Percentiles rank a stretch among this genome's conserved stretches.
Conservation (phyloP, 2,888 invertebrate genomes). For the Caenorhabditis japonica region DNA sequence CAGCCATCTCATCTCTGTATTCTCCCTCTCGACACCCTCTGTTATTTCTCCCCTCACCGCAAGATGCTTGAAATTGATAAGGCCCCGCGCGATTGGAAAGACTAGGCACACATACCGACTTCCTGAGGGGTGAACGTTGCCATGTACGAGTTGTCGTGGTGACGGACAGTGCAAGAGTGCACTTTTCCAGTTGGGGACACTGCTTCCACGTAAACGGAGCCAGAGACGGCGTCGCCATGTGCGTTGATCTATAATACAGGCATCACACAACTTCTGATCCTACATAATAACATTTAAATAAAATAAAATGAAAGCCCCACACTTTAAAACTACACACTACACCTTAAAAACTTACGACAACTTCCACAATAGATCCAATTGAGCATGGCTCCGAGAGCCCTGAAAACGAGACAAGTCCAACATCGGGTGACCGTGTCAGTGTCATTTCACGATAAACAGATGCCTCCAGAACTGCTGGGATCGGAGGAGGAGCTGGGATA, state of each 20-base stretch:
- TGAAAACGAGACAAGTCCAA: conserved; percentile 80
- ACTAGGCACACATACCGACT: conserved; percentile 82
- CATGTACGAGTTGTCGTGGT: conserved; percentile 87
- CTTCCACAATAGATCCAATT: conserved; percentile 93
- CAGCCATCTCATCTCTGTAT: no score
- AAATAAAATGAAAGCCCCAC: not conserved
- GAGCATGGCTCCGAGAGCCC: conserved; percentile 93
- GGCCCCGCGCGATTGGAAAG: not conserved
- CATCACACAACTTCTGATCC: no score
- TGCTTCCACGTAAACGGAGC: conserved; percentile 90
- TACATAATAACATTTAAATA: not conserved
- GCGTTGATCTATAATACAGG: conserved; percentile 81
- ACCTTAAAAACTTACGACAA: conserved; percentile 84
- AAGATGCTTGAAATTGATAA: conserved; percentile 38
- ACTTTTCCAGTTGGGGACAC: conserved; percentile 90
- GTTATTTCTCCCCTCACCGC: conserved; percentile 23
- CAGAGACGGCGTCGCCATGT: conserved; percentile 82
- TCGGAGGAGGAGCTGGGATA: conserved; percentile 47
- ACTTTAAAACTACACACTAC: no score
- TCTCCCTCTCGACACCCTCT: no score
- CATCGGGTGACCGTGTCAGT: conserved; percentile 51
- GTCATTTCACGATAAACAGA: conserved; percentile 59
- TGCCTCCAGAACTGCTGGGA: conserved; percentile 56
- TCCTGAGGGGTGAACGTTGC: conserved; percentile 97
- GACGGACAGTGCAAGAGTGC: conserved; percentile 84